Conservation (phyloP, 2,888 invertebrate species). For the Petrophora chlorosata region DNA sequence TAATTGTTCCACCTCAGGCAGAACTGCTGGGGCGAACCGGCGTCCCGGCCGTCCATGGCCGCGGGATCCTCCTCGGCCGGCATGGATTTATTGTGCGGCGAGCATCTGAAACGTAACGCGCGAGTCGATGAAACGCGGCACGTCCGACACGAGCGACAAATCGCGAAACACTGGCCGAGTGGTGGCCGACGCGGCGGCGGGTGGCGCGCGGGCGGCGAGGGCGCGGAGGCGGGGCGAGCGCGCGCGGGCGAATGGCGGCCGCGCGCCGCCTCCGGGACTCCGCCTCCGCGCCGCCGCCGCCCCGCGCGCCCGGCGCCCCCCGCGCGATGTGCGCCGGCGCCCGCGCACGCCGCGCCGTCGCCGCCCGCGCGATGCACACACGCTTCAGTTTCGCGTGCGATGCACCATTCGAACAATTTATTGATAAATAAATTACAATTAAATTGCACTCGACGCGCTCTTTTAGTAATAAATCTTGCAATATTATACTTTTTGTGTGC, state of each 20-base stretch:
- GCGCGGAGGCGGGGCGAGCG: conserved; percentile 54
- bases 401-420: conserved; percentile 13
- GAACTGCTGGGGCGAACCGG: conserved; percentile 92
- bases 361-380: conserved; percentile 34
- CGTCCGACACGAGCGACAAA: conserved; percentile 63
- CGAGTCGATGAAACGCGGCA: conserved; percentile 50
- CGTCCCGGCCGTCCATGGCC: conserved; percentile 74
- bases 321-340: conserved; percentile 35
- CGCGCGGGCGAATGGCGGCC: conserved; percentile 51
- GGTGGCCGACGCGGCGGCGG: conserved; percentile 47
- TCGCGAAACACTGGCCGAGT: conserved; percentile 69
- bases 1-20: conserved; percentile 97
- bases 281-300: conserved; percentile 41
- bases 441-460: conserved; percentile 25
- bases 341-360: conserved; percentile 17
- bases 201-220: conserved; percentile 52
- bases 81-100: conserved; percentile 68
- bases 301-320: conserved; percentile 40
- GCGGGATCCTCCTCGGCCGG: conserved; percentile 80
- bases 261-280: conserved; percentile 50
- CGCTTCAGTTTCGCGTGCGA: conserved; percentile 23
- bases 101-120: conserved; percentile 75
- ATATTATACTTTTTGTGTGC: neutral
- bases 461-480: conserved; percentile 8
- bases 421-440: conserved; percentile 37